phyloP scores from a whole-genome alignment of 2,888 invertebrate species.

The Caenorhabditis panamensis region DNA sequence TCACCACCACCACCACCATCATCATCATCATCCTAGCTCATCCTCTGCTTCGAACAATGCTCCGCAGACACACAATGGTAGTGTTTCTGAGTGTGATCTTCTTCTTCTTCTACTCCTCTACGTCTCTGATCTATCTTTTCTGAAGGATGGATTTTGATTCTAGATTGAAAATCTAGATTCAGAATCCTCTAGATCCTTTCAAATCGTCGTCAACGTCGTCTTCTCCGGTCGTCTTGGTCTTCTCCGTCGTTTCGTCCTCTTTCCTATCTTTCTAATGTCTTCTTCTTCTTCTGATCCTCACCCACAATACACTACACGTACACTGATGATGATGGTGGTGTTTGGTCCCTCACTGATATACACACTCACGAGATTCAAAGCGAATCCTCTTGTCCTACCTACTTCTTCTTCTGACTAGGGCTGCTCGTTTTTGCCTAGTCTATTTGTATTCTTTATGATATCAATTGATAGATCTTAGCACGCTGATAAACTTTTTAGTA shows the following conservation, averaged over 20 bases:
- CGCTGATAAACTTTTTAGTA: too few relatives aligned
- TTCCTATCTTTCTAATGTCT: not conserved
- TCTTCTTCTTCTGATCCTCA: not conserved
- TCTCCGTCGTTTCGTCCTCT: not conserved
- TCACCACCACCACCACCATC: not conserved
- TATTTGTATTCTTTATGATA: too few relatives aligned
- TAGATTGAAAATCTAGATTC: too few relatives aligned
- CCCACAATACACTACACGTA: conserved; percentile 2
- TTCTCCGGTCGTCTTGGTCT: too few relatives aligned
- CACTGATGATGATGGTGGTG: not conserved
- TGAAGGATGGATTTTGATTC: too few relatives aligned
- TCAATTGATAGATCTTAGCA: too few relatives aligned
- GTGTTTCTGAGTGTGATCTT: conserved; percentile 37
- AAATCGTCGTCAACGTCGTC: not conserved
- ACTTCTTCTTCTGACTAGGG: too few relatives aligned
- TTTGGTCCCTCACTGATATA: conserved; percentile 4
- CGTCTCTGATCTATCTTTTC: not conserved
- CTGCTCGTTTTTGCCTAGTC: too few relatives aligned
- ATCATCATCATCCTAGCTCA: too few relatives aligned
- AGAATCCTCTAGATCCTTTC: too few relatives aligned
- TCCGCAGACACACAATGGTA: conserved; percentile 39
- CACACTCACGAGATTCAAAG: too few relatives aligned
- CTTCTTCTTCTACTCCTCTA: conserved; percentile 27
- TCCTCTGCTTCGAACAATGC: not conserved
- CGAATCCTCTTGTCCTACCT: too few relatives aligned